Conservation (phyloP, 2,797 vertebrate genomes). For the Notamacropus eugenii region DNA sequence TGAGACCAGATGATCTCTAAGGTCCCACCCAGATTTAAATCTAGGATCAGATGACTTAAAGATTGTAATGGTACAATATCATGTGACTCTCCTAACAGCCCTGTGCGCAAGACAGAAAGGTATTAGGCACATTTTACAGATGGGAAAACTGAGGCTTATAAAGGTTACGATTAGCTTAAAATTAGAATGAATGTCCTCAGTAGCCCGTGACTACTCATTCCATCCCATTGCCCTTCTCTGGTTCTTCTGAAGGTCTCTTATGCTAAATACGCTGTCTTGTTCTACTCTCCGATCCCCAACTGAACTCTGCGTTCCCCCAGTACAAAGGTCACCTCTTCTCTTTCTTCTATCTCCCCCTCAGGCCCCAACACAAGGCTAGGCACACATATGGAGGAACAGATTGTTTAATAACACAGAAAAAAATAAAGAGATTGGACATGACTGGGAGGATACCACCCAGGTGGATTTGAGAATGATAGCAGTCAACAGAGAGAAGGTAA, state of each 20-base stretch:
- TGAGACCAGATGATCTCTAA: no score
- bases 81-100: background rate
- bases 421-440: background rate
- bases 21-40: no score
- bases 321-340: background rate
- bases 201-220: background rate
- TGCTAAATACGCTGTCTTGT: background rate
- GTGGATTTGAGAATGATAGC: background rate
- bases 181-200: no score
- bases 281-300: background rate
- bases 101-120: no score
- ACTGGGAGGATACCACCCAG: background rate
- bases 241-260: background rate
- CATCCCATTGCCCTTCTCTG: background rate
- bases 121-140: constrained; percentile 11
- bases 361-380: no score
- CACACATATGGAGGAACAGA: no score
- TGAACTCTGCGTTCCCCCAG: background rate
- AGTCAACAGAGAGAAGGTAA: background rate
- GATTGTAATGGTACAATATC: no score
- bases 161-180: background rate
- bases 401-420: background rate
- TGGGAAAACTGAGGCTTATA: background rate
- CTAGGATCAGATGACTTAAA: no score
- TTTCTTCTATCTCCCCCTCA: background rate